A percentile compares a stretch with the other conserved stretches of the same genome.
Conservation (phyloP, 2,888 invertebrate species). For the Cryptops parisi region DNA sequence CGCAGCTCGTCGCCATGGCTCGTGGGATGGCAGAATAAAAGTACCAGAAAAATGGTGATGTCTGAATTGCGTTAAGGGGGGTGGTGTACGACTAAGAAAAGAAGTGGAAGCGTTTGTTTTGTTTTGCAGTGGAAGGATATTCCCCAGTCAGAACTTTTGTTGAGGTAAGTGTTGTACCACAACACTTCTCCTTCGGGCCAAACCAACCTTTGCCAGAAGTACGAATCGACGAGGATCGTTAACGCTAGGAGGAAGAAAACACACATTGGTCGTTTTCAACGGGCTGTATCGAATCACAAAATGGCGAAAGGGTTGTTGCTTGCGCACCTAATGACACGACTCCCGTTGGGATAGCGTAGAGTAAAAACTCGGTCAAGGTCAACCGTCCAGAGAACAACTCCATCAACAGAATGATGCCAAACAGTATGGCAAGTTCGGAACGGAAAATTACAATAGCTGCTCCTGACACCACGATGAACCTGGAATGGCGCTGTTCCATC, state of each 20-base stretch:
- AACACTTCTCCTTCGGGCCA: slow-evolving; percentile 99
- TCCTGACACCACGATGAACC: slow-evolving; percentile 70
- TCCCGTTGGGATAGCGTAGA: slow-evolving; percentile 30
- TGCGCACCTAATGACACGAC: slow-evolving; percentile 39
- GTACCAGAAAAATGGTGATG: slow-evolving; percentile 93
- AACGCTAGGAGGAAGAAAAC: slow-evolving; percentile 36
- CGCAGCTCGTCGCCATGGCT: slow-evolving; percentile 63
- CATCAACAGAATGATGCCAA: slow-evolving; percentile 68
- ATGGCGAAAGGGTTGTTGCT: too few relatives aligned
- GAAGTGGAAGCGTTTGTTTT: too few relatives aligned
- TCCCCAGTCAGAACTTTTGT: slow-evolving; percentile 93
- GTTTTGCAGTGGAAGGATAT: slow-evolving; percentile 55
- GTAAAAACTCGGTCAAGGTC: slow-evolving; percentile 36
- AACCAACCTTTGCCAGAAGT: slow-evolving; percentile 71
- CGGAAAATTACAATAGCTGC: slow-evolving; percentile 80
- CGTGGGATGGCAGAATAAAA: slow-evolving; percentile 94
- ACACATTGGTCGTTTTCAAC: neutral
- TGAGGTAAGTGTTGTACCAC: slow-evolving; percentile 86
- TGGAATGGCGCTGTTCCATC: slow-evolving; percentile 56
- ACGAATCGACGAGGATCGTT: slow-evolving; percentile 71
- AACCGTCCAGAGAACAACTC: slow-evolving; percentile 60
- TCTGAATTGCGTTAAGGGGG: slow-evolving; percentile 40
- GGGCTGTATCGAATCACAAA: too few relatives aligned
- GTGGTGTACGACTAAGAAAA: slow-evolving; percentile 11
- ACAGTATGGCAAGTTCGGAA: slow-evolving; percentile 69